phyloP scores from a whole-genome alignment of 2,888 invertebrate genomes.

The Byasa hedistus region DNA sequence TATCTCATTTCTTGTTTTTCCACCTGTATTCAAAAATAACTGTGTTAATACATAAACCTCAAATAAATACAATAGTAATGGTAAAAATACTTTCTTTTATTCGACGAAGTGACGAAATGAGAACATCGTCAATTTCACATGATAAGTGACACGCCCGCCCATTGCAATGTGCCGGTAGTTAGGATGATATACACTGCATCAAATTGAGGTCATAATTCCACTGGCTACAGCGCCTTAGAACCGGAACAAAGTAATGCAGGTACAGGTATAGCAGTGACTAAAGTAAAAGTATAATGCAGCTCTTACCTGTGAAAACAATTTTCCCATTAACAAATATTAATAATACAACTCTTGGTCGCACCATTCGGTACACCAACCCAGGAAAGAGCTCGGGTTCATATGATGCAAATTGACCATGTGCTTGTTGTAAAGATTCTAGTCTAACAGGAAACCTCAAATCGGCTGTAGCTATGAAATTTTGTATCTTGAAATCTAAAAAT shows the following conservation, averaged over 20 bases:
- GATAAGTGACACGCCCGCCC: too few relatives aligned
- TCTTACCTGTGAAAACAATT: conserved; percentile 92
- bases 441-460: conserved; percentile 87
- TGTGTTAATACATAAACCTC: not conserved
- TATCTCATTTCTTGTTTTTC: conserved; percentile 94
- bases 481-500: conserved; percentile 88
- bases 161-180: too few relatives aligned
- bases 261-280: too few relatives aligned
- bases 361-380: conserved; percentile 98
- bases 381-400: conserved; percentile 99
- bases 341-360: conserved; percentile 96
- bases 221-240: too few relatives aligned
- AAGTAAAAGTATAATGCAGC: not conserved
- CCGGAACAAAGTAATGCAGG: too few relatives aligned
- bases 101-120: too few relatives aligned
- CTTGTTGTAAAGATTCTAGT: conserved; percentile 85
- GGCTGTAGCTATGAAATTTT: conserved; percentile 87
- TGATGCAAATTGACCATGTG: conserved; percentile 88
- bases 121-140: too few relatives aligned
- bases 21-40: conserved; percentile 78
- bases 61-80: not conserved
- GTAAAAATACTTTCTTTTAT: not conserved
- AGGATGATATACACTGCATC: too few relatives aligned
- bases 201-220: too few relatives aligned
- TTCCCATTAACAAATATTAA: conserved; percentile 99